phyloP scores from a whole-genome alignment of 2,888 invertebrate species.

The Stenurella melanura region DNA sequence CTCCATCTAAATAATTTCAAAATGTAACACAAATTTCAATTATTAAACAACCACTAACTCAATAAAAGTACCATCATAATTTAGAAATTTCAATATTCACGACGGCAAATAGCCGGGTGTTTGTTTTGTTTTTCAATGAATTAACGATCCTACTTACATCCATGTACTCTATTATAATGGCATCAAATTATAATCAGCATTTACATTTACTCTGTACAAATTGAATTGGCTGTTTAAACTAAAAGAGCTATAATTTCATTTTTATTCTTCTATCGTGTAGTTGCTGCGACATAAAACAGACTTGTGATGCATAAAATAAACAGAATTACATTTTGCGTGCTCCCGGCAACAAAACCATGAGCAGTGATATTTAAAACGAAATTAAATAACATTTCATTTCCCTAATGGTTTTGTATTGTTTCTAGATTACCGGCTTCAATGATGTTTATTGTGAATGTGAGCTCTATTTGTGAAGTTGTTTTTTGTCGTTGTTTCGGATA shows the following conservation, averaged over 20 bases:
- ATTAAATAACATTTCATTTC: constrained; percentile 41
- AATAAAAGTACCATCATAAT: too few relatives aligned
- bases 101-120: too few relatives aligned
- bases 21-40: too few relatives aligned
- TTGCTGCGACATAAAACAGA: constrained; percentile 1
- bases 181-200: too few relatives aligned
- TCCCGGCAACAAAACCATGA: background rate
- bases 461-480: background rate
- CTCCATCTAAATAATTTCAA: too few relatives aligned
- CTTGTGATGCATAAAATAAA: background rate
- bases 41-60: too few relatives aligned
- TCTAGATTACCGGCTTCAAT: constrained; percentile 35
- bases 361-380: constrained; percentile 35
- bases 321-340: constrained; percentile 2
- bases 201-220: too few relatives aligned
- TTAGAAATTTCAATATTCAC: too few relatives aligned
- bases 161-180: too few relatives aligned
- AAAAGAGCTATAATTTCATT: background rate
- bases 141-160: too few relatives aligned
- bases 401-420: constrained; percentile 40
- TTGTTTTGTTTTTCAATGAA: too few relatives aligned
- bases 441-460: constrained; percentile 26
- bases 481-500: constrained; percentile 2
- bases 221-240: background rate
- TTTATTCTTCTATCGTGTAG: background rate